These are phyloP conservation scores for Otus sunia DNA, from an alignment of 2,113 vertebrate species.

Conservation along the genomic window DNA sequence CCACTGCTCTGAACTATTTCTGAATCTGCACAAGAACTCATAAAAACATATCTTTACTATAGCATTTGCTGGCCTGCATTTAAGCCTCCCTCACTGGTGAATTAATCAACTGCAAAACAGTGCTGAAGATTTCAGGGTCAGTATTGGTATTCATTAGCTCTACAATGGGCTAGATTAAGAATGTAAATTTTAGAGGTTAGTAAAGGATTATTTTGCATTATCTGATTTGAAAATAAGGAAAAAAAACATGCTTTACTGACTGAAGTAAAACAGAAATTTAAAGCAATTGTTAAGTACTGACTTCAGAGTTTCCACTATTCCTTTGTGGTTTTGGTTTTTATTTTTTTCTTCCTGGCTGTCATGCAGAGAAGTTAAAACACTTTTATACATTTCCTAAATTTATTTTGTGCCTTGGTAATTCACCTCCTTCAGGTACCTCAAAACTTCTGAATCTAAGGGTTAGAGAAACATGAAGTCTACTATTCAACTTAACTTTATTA, in stretches of 20 bases:
- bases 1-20: neutral
- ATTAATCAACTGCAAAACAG: neutral
- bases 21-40: neutral
- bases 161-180: neutral
- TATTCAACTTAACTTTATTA: neutral
- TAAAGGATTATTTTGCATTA: neutral
- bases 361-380: neutral
- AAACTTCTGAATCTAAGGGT: neutral
- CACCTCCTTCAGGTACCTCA: neutral
- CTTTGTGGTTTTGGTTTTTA: neutral
- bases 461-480: neutral
- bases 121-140: neutral
- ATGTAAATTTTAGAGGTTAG: neutral
- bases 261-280: neutral
- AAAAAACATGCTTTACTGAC: neutral
- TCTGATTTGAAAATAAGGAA: neutral
- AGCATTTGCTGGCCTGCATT: neutral
- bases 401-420: neutral
- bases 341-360: neutral
- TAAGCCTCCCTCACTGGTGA: neutral
- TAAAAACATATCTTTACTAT: neutral
- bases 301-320: neutral
- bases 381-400: neutral
- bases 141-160: neutral
- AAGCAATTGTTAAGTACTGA: neutral